Evolutionary conservation across 2,797 vertebrate genomes (phyloP), one percentile per base, ranked within the genome.

Genomic region (Macroramphosus scolopax): DNA sequence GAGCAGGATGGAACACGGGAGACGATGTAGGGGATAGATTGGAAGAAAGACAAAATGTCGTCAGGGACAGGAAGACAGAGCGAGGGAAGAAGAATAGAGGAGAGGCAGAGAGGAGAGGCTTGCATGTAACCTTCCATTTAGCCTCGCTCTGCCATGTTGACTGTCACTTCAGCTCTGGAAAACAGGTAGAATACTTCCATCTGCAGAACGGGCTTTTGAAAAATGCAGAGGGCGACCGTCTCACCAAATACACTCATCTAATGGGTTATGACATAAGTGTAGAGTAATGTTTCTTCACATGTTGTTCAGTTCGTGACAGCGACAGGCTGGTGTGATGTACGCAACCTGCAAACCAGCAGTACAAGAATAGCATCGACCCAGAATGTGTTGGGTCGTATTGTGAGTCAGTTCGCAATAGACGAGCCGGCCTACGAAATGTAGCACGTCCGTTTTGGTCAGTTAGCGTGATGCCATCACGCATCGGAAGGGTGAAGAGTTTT

Each of bases 181-280:
- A 78, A 65, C 44, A 60, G 41, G 32, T 46, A 53, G 13, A 52
- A 56, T 7, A 8, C 17, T 38, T 51, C 48, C 31, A 37, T 68
- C 61, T 74, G 37, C 29, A 42, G 37, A 24, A 50, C 14, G 17
- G 44, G 34, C 29, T 24, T 65, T 79, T 54, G 6, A 45, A 83
- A 85, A 83, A 87, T 83, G 67, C 53, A 81, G 77, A 48, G 11
- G 40, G 39, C 40, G 26, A 37, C 54, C 40, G 17, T 47, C 33
- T 51, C 45, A 48, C 36, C 45, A 49, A 55, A 48, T 63, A 58
- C n/a, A 5, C 34, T 36, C 6, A 46, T 53, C 29, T 38, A 62
- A 66, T 37, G 37, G 36, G 37, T 51, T 29, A 40, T 28, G 47
- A 58, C 25, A 40, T 37, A 40, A 35, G 16, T 35, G 39, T 37